Percentiles rank a stretch among this genome's conserved stretches.
phyloP scores from a whole-genome alignment of 2,797 vertebrate species.

The Enteromius thamalakanensis region DNA sequence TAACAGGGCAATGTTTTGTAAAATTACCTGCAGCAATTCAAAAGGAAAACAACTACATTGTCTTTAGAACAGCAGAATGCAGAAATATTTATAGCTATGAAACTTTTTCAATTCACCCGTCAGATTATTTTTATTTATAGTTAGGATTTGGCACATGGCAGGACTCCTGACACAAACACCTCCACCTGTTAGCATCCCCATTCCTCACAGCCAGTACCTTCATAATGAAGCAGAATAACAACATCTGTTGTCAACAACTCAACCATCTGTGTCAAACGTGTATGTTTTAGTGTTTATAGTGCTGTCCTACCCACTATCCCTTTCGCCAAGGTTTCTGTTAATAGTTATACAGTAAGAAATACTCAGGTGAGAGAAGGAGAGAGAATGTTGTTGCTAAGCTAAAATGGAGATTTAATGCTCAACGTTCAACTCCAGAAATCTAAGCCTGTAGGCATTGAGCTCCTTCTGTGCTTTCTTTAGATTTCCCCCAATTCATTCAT shows the following conservation, averaged over 20 bases:
- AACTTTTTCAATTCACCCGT: neutral
- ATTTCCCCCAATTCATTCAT: neutral
- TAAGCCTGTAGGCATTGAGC: neutral
- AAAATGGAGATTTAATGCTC: neutral
- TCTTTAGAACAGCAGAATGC: neutral
- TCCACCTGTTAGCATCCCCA: neutral
- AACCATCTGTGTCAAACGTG: slow-evolving; percentile 11
- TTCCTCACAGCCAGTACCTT: neutral
- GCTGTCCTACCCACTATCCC: neutral
- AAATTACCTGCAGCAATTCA: neutral
- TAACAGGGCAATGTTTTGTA: neutral
- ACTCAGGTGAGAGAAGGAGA: neutral
- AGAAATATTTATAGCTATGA: slow-evolving; percentile 12
- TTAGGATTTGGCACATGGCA: neutral
- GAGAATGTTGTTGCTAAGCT: neutral
- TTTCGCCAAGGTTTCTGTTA: neutral
- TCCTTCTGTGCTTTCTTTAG: neutral
- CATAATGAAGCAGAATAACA: slow-evolving; percentile 12
- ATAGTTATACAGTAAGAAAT: slow-evolving; percentile 14
- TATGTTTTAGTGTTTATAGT: slow-evolving; percentile 38
- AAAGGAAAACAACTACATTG: neutral
- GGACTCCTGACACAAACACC: neutral
- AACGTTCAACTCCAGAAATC: neutral
- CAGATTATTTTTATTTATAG: slow-evolving; percentile 3
- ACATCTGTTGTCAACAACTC: neutral